phyloP scores from a whole-genome alignment of 1,140 invertebrate genomes.

The Triops cancriformis region DNA sequence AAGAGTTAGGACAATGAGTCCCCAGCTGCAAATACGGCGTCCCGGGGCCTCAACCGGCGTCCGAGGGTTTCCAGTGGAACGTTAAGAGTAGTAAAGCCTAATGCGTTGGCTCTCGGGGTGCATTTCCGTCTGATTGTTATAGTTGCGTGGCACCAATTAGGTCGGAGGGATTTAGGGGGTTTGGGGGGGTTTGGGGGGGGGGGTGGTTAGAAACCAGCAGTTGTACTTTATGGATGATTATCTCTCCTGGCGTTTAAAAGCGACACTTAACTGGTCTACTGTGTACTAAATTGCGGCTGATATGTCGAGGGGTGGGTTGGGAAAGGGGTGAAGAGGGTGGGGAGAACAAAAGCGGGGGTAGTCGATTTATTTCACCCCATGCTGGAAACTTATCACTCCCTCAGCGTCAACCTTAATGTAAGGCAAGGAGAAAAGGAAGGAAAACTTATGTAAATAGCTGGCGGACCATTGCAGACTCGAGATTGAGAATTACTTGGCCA shows the following conservation, averaged over 20 bases:
- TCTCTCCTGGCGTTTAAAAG: not conserved
- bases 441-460: conserved; percentile 1
- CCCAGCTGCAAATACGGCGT: not conserved
- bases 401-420: not conserved
- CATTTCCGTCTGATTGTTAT: not conserved
- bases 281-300: not conserved
- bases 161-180: not conserved
- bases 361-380: not conserved
- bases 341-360: not conserved
- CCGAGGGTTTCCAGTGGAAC: not conserved
- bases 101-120: not conserved
- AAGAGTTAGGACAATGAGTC: conserved; percentile 1
- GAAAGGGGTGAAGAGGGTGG: not conserved
- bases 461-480: not conserved
- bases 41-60: not conserved
- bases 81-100: not conserved
- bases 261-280: not conserved
- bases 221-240: conserved; percentile 2
- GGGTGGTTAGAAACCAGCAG: not conserved
- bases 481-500: not conserved
- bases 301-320: not conserved
- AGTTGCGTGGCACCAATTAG: not conserved
- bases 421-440: not conserved
- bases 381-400: conserved; percentile 9
- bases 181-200: not conserved